phyloP scores from a whole-genome alignment of 2,888 invertebrate species.

The Buathra laborator region DNA sequence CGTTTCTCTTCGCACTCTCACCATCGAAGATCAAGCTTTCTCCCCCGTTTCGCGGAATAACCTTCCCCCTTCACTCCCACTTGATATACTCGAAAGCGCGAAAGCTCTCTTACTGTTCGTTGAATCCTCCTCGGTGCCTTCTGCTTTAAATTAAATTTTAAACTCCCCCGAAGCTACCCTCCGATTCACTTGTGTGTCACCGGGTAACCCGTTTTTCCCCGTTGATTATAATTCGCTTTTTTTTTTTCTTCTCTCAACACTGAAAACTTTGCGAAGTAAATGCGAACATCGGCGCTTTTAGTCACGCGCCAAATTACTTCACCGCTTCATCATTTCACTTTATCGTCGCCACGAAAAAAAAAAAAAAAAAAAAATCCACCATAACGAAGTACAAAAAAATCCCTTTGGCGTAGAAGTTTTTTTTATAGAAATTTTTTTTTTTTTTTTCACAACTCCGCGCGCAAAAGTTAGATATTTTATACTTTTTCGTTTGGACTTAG shows the following conservation, averaged over 20 bases:
- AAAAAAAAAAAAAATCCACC: background rate
- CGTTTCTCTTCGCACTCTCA: slow-evolving; percentile 10
- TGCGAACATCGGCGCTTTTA: too few relatives aligned
- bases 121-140: background rate
- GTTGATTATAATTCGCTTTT: background rate
- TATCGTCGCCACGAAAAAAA: too few relatives aligned
- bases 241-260: background rate
- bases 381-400: background rate
- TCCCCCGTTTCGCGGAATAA: slow-evolving; percentile 1
- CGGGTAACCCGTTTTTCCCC: background rate
- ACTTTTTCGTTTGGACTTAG: too few relatives aligned
- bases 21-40: background rate
- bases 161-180: background rate
- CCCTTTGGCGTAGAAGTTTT: too few relatives aligned
- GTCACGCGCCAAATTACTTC: background rate
- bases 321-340: background rate
- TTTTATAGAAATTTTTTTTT: too few relatives aligned
- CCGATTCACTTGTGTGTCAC: slow-evolving; percentile 5
- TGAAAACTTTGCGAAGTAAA: background rate
- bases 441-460: too few relatives aligned
- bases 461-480: too few relatives aligned
- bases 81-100: background rate
- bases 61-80: background rate
- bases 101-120: background rate
- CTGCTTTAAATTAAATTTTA: background rate